A percentile compares a stretch with the other conserved stretches of the same genome.
Conservation (phyloP, 1,140 invertebrate genomes). For the Parasteatoda tepidariorum region DNA sequence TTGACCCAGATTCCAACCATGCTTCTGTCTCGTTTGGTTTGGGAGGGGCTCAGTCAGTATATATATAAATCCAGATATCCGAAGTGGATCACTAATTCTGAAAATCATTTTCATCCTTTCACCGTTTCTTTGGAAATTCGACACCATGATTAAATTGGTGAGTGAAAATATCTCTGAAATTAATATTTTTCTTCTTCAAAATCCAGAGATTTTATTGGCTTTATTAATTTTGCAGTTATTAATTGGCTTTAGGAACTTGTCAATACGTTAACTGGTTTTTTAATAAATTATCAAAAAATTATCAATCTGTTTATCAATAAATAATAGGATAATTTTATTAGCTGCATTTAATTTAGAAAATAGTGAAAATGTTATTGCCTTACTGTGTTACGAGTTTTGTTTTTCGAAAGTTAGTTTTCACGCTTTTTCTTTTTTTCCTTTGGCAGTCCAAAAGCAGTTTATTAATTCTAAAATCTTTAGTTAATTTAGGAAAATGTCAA, state of each 20-base stretch:
- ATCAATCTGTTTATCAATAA: too few species aligned
- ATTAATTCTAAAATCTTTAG: too few species aligned
- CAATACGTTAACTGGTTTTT: background rate
- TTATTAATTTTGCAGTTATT: background rate
- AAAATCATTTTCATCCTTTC: background rate
- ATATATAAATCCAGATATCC: conserved; percentile 42
- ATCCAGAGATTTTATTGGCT: background rate
- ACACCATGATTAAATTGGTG: conserved; percentile 9
- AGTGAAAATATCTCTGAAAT: conserved; percentile 1
- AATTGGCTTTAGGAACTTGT: background rate
- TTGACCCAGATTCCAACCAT: conserved; percentile 48
- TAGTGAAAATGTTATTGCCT: too few species aligned
- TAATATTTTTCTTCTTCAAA: background rate
- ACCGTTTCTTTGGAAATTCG: background rate
- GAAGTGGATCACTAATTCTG: conserved; percentile 36
- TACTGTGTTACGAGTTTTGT: too few species aligned
- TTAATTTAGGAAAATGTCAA: too few species aligned
- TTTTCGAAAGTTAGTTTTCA: too few species aligned
- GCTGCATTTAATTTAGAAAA: too few species aligned
- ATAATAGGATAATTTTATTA: too few species aligned
- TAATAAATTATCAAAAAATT: too few species aligned
- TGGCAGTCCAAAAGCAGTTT: too few species aligned
- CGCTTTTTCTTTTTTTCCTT: too few species aligned
- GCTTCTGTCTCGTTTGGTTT: conserved; percentile 11
- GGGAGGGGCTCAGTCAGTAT: conserved; percentile 13